These are phyloP conservation scores for Harpagifer antarcticus DNA, from an alignment of 2,797 vertebrate species.

Conservation along the genomic window DNA sequence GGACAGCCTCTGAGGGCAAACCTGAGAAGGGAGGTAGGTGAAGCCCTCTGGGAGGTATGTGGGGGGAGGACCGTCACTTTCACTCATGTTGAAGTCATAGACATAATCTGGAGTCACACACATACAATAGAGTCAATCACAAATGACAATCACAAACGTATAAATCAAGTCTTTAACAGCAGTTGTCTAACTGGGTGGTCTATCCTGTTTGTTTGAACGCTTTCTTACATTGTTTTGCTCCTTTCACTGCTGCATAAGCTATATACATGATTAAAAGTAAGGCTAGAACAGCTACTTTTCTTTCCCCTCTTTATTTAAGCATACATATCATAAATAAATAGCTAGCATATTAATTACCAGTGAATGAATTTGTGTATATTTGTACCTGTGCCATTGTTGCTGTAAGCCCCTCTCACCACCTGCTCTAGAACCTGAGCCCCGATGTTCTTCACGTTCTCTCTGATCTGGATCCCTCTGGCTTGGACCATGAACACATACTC, in stretches of 20 bases:
- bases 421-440: conserved; percentile 96
- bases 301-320: neutral
- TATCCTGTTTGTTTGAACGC: neutral
- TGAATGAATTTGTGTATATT: no score
- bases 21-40: conserved; percentile 91
- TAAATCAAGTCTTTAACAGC: neutral
- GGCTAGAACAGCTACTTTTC: neutral
- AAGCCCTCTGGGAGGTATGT: conserved; percentile 95
- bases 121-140: neutral
- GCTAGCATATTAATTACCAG: no score
- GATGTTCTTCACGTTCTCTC: conserved; percentile 93
- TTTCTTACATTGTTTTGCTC: conserved; percentile 12
- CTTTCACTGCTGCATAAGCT: neutral
- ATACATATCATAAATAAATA: neutral
- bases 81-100: conserved; percentile 93
- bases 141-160: neutral
- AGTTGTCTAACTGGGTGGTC: neutral
- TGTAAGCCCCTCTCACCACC: conserved; percentile 93
- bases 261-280: neutral
- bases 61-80: conserved; percentile 89
- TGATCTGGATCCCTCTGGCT: conserved; percentile 94
- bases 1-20: conserved; percentile 93
- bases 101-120: conserved; percentile 86
- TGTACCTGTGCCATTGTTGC: conserved; percentile 92
- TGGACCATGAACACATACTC: conserved; percentile 99